These are phyloP conservation scores for Drosophila colorata DNA, from an alignment of 2,888 invertebrate species.

Conservation along the genomic window DNA sequence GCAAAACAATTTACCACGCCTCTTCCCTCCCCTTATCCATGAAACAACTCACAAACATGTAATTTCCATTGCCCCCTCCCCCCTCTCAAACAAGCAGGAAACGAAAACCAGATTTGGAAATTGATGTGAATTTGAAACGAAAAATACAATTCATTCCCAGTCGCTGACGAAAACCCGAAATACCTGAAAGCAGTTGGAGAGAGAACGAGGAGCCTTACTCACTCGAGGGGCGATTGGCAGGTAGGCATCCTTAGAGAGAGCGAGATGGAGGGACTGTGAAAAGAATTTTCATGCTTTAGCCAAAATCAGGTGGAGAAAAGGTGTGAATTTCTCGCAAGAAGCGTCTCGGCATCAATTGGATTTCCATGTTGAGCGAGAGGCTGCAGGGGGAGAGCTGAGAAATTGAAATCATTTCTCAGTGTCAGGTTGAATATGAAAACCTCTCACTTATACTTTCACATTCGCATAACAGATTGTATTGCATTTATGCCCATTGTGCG, in stretches of 20 bases:
- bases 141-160: conserved; percentile 40
- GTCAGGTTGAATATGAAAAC: conserved; percentile 66
- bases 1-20: conserved; percentile 63
- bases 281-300: conserved; percentile 31
- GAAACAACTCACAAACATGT: conserved; percentile 29
- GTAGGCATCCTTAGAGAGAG: neutral
- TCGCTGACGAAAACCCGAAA: conserved; percentile 29
- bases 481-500: conserved; percentile 29
- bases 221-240: too few relatives aligned
- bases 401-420: conserved; percentile 66
- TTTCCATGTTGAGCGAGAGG: conserved; percentile 19
- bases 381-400: conserved; percentile 18
- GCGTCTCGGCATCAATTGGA: conserved; percentile 30
- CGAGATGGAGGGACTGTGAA: conserved; percentile 9
- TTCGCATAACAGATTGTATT: conserved; percentile 53
- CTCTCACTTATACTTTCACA: conserved; percentile 36
- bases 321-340: conserved; percentile 8
- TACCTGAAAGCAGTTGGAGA: conserved; percentile 5
- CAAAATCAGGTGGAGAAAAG: conserved; percentile 5
- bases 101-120: conserved; percentile 44
- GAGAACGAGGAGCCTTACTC: conserved; percentile 2
- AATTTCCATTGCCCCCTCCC: conserved; percentile 25
- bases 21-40: neutral
- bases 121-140: conserved; percentile 49
- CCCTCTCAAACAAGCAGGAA: conserved; percentile 5